Conservation (phyloP, 2,888 invertebrate species). For the Tipula helvola region DNA sequence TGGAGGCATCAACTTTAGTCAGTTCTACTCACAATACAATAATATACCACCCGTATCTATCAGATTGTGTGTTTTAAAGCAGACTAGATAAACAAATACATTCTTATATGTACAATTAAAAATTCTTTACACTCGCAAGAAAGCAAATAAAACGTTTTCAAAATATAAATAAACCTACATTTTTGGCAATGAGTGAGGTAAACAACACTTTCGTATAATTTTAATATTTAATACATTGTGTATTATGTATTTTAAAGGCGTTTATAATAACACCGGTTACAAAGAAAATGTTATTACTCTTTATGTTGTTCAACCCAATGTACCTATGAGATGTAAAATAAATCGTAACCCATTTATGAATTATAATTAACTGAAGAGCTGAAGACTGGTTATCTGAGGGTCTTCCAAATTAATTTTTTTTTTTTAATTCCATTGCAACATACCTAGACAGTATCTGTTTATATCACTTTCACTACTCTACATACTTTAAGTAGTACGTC, state of each 20-base stretch:
- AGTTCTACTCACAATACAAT: no score
- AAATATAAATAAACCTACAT: background rate
- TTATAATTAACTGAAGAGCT: no score
- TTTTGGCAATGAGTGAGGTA: background rate
- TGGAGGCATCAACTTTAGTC: no score
- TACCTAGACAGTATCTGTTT: background rate
- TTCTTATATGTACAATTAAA: background rate
- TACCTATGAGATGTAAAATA: no score
- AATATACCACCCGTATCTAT: no score
- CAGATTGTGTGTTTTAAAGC: no score
- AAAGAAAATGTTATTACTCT: background rate
- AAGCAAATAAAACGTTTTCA: background rate
- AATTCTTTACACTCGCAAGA: background rate
- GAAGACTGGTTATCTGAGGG: no score
- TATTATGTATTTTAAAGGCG: background rate
- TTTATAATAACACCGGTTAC: background rate
- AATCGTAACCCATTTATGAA: no score
- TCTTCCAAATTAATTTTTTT: no score
- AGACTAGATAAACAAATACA: background rate
- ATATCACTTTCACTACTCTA: background rate
- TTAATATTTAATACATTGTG: background rate
- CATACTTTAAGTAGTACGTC: background rate
- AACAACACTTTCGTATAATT: background rate
- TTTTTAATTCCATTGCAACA: background rate
- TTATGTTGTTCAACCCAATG: no score